Base-by-base conservation (phyloP, 2,888 invertebrate genomes). In the Spicauda simplicius region DNA sequence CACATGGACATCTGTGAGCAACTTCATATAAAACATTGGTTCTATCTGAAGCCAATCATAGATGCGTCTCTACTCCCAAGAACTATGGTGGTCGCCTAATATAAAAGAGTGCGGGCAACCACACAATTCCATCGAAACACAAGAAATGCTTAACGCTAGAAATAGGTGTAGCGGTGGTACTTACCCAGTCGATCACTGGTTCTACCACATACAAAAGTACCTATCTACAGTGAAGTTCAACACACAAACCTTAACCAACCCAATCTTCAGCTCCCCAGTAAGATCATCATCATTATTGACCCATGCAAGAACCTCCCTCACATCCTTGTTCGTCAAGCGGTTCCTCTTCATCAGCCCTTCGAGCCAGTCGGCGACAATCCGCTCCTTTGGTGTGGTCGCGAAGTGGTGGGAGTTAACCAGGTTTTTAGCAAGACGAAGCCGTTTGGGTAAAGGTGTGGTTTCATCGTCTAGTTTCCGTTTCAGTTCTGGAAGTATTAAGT, bases 381-480 rank as follows among this genome's bases (percentile, higher is more conserved):
- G 86, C 70, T 94, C 94, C 75, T 94, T 94, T 0, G 90, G 88
- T 3, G 87, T 83, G 0, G 92, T 80, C 0, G 94, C 89, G 54
- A 94, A 86, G 73, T 94, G 90, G 14, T 89, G 81, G 0, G 93
- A 90, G 11, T 83, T 80, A 3, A 94, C 88, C 1, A 92, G 86
- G 80, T 94, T 94, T 73, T 91, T 93, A 0, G 94, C 94, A 0
- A 94, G 81, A 72, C 94, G 93, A 1, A 94, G 80, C 8, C 94
- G 86, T 75, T 95, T 95, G 0, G 92, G 76, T 7, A 94, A 69
- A 0, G 94, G 89, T 64, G 87, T 90, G 4, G 81, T 76, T 0
- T 83, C 82, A 70, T 92, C 85, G 0, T 90, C 86, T 6, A 94
- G 76, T 0, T 90, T 84, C 0, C 91, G 87, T 73, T 94, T 93